Conservation (phyloP, 2,888 invertebrate species). For the Caenorhabditis panamensis region DNA sequence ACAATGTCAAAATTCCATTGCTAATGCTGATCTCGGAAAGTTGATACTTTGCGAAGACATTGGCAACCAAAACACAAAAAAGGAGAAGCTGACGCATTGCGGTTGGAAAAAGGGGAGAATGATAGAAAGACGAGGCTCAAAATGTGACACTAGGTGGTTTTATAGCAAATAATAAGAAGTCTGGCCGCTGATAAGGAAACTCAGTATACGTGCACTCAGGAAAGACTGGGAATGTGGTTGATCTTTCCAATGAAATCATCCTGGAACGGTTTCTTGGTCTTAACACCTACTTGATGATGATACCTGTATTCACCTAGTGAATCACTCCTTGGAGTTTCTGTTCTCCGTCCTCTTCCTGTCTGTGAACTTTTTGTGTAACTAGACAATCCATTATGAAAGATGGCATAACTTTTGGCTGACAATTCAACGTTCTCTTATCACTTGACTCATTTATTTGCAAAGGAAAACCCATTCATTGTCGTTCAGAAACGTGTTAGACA, state of each 20-base stretch:
- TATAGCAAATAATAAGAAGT: too few relatives aligned
- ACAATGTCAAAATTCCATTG: neutral
- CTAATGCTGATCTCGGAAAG: neutral
- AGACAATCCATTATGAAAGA: neutral
- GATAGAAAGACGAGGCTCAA: too few relatives aligned
- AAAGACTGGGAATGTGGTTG: neutral
- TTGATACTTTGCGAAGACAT: neutral
- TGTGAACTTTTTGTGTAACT: too few relatives aligned
- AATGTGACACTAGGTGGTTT: neutral
- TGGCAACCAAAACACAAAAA: neutral
- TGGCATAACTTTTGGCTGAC: slow-evolving; percentile 1
- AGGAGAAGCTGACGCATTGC: neutral
- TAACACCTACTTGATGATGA: neutral
- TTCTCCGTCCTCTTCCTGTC: too few relatives aligned
- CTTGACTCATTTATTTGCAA: slow-evolving; percentile 29
- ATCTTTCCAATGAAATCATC: neutral
- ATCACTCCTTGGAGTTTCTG: too few relatives aligned
- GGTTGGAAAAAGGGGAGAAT: neutral
- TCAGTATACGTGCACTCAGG: neutral
- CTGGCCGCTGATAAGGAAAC: neutral
- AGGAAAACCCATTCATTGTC: slow-evolving; percentile 18
- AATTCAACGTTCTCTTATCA: slow-evolving; percentile 7
- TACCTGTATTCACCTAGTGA: too few relatives aligned
- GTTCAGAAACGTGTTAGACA: slow-evolving; percentile 1
- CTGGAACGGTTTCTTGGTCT: neutral